A percentile compares a stretch with the other conserved stretches of the same genome.
Conservation (phyloP, 2,888 invertebrate species). For the Kryphioiulus occultus region DNA sequence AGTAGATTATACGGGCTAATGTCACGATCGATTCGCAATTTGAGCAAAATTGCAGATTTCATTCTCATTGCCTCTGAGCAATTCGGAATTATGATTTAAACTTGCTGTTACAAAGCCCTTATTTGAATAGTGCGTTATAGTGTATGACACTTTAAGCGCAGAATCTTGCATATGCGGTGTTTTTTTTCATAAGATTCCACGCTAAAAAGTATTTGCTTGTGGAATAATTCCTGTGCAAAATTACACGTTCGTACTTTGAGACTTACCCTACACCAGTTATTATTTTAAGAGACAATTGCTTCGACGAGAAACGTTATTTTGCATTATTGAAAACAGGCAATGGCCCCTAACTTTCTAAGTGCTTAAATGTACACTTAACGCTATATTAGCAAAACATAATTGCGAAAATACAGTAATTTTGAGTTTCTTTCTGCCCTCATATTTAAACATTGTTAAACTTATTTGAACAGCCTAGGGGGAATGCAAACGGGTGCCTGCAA, state of each 20-base stretch:
- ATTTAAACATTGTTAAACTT: too few species aligned
- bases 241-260: too few species aligned
- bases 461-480: too few species aligned
- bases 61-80: background rate
- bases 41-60: background rate
- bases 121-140: background rate
- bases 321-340: background rate
- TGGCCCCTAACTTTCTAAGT: background rate
- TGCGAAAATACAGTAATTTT: too few species aligned
- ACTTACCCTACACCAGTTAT: too few species aligned
- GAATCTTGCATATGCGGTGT: background rate
- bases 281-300: background rate
- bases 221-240: too few species aligned
- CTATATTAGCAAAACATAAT: background rate
- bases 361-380: background rate
- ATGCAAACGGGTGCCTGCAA: too few species aligned
- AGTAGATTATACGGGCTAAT: slow-evolving; percentile 11
- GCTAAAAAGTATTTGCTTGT: too few species aligned
- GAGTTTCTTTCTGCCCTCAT: too few species aligned
- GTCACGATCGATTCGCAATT: background rate
- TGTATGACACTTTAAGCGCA: background rate
- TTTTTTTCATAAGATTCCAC: too few species aligned
- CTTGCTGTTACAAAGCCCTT: background rate
- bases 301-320: background rate
- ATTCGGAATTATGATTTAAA: background rate